Percentiles rank a stretch among this genome's conserved stretches.
These are phyloP conservation scores for Telmatochromis brichardi DNA, from an alignment of 2,113 vertebrate species.

Conservation along the genomic window DNA sequence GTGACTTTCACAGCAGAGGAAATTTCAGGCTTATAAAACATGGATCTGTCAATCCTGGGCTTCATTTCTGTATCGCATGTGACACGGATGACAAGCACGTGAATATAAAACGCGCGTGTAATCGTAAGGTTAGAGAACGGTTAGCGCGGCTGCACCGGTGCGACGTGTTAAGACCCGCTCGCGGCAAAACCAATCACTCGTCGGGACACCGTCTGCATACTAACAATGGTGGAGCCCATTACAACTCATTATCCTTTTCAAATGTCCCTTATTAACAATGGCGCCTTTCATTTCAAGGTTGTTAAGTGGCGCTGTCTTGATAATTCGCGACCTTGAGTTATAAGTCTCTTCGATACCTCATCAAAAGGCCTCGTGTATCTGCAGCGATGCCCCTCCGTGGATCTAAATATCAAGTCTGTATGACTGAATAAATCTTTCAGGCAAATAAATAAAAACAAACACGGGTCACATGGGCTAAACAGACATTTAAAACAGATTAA, in stretches of 20 bases:
- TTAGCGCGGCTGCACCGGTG: background rate
- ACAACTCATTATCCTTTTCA: conserved; percentile 38
- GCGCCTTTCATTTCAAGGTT: conserved; percentile 60
- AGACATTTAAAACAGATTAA: background rate
- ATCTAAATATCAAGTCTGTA: background rate
- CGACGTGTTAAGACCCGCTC: background rate
- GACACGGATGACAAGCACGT: background rate
- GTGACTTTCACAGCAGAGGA: background rate
- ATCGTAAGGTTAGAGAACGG: background rate
- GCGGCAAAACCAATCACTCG: background rate
- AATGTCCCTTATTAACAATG: conserved; percentile 41
- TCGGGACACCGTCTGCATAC: conserved; percentile 12
- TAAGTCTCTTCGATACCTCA: background rate
- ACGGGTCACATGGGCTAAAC: background rate
- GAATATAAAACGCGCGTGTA: background rate
- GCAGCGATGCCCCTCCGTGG: background rate
- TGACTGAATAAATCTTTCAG: background rate
- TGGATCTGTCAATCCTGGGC: background rate
- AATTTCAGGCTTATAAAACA: background rate
- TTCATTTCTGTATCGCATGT: background rate
- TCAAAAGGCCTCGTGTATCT: background rate
- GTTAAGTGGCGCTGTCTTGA: conserved; percentile 26
- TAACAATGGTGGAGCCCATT: conserved; percentile 23
- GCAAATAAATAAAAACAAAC: background rate
- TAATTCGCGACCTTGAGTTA: conserved; percentile 7